Conservation (phyloP, 2,113 vertebrate genomes). For the Aythya baeri region DNA sequence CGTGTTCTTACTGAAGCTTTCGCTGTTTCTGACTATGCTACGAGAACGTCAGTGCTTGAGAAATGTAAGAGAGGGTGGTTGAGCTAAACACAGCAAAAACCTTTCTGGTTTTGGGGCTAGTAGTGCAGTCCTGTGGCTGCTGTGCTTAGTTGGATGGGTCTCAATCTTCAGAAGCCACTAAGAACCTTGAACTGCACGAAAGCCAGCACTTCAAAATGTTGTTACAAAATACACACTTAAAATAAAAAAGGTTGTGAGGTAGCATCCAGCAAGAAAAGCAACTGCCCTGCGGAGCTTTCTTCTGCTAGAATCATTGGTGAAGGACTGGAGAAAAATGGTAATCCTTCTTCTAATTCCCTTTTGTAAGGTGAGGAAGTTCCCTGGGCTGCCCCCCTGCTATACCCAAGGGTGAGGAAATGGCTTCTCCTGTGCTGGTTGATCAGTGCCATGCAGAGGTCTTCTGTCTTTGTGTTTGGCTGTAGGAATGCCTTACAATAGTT, state of each 20-base stretch:
- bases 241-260: neutral
- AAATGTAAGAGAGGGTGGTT: accelerated
- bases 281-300: neutral
- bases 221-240: neutral
- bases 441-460: neutral
- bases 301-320: neutral
- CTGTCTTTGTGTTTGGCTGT: neutral
- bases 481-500: accelerated
- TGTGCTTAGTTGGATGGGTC: neutral
- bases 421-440: neutral
- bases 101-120: neutral
- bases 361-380: neutral
- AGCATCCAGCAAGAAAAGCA: neutral
- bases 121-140: neutral
- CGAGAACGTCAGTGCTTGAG: neutral
- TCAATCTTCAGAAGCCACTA: neutral
- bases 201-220: neutral
- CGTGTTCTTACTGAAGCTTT: neutral
- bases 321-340: neutral
- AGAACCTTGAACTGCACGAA: neutral
- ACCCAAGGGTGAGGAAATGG: neutral
- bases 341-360: neutral
- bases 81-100: neutral
- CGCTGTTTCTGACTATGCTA: accelerated
- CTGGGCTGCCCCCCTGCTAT: neutral